Base-by-base conservation (phyloP, 2,113 vertebrate species). In the Elachura formosa region DNA sequence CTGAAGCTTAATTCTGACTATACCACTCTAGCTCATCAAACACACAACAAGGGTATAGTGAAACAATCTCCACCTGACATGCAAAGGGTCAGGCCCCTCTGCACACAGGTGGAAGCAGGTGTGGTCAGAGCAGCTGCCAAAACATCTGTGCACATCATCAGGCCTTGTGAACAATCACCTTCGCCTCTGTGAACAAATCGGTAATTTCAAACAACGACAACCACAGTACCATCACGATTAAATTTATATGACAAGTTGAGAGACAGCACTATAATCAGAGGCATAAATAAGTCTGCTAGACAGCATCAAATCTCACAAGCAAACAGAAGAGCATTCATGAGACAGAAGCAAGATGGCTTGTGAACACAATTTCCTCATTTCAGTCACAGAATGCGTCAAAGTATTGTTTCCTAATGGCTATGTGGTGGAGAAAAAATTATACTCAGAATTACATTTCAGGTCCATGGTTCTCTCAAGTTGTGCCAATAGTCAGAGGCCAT, bases 241-340 rank as follows among this genome's bases (percentile, higher is more conserved):
- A 64, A 83, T 66, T 76, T 49, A 41, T 41, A 41, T 19, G 34
- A 88, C 86, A 54, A 73, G 62, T 55, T 84, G 63, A 2, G 1
- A 93, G 82, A 88, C 72, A 93, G 90, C 71, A 48, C 54, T 73
- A 58, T 45, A 64, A 79, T 80, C 58, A 79, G 52, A 93, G 66
- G 74, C 89, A 64, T 52, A 76, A 93, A 34, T 40, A 91, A 75
- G 52, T 34, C 87, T 85, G 55, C 49, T 85, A 85, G 58, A 40
- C 56, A 76, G 83, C 81, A 68, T 5, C 7, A 8, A 38, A 34
- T 45, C 88, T 90, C 79, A 48, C 62, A 84, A 56, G 61, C 56
- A 93, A 84, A 64, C 23, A 82, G 36, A 87, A 52, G 66, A 68
- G 45, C 40, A 59, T 48, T 51, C 64, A 63, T 0, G 5, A 89